phyloP scores from a whole-genome alignment of 2,888 invertebrate species.

The Luffia ferchaultella region DNA sequence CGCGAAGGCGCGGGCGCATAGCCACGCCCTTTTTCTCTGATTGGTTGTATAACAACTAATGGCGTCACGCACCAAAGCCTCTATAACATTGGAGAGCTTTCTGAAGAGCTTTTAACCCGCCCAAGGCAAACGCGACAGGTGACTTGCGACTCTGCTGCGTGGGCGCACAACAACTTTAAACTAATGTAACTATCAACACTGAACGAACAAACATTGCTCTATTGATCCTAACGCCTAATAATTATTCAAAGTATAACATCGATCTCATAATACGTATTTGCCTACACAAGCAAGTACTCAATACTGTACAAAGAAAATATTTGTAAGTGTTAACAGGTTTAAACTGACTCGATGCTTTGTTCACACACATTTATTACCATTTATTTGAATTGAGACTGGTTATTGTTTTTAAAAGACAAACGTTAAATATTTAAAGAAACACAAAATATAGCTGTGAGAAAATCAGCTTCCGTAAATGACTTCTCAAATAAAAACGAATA shows the following conservation, averaged over 20 bases:
- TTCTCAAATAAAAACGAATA: no score
- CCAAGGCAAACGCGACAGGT: constrained; percentile 36
- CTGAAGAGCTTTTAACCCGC: constrained; percentile 47
- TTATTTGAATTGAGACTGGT: no score
- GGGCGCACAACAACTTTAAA: constrained; percentile 26
- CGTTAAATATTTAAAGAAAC: no score
- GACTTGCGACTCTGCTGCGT: constrained; percentile 35
- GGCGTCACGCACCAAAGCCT: constrained; percentile 37
- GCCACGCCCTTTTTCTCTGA: constrained; percentile 34
- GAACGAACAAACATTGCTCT: background rate
- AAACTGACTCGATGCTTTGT: background rate
- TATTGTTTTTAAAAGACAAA: no score
- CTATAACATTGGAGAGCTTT: constrained; percentile 30
- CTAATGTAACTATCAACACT: background rate
- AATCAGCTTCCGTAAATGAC: no score
- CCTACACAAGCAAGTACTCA: background rate
- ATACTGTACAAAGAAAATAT: background rate
- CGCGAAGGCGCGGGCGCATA: constrained; percentile 54
- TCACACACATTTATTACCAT: background rate
- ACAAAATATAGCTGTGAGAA: no score
- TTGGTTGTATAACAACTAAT: constrained; percentile 41
- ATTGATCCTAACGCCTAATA: background rate
- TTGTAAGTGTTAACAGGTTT: background rate
- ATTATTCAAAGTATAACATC: background rate
- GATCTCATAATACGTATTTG: background rate